These are phyloP conservation scores for Phrynosoma platyrhinos DNA, from an alignment of 2,113 vertebrate species.

Conservation along the genomic window DNA sequence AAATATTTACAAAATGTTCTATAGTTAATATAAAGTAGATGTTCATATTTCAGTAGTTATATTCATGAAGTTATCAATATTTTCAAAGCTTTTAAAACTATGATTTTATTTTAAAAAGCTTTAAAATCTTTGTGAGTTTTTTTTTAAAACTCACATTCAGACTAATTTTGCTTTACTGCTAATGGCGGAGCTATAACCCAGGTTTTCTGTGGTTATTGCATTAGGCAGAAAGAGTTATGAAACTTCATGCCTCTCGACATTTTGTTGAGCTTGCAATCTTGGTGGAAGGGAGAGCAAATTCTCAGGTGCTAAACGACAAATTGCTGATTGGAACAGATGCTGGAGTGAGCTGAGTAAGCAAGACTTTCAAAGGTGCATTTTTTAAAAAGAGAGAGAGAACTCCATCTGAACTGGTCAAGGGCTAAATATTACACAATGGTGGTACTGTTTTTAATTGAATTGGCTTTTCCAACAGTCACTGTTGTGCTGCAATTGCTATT, in stretches of 20 bases:
- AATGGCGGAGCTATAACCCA: conserved; percentile 62
- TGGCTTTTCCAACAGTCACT: conserved; percentile 16
- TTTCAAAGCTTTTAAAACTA: background rate
- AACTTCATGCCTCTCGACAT: conserved; percentile 71
- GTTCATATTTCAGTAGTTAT: background rate
- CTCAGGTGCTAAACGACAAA: conserved; percentile 78
- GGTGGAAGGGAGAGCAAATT: conserved; percentile 70
- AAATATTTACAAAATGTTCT: conserved; percentile 6
- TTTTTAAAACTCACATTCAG: conserved; percentile 27
- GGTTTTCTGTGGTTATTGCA: conserved; percentile 61
- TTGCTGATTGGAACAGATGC: conserved; percentile 80
- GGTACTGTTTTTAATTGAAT: background rate
- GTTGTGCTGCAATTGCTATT: background rate
- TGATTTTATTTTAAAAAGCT: background rate
- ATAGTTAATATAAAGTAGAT: background rate
- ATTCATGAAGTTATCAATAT: background rate
- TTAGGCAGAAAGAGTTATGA: conserved; percentile 63
- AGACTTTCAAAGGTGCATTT: conserved; percentile 51
- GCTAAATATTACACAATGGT: conserved; percentile 14
- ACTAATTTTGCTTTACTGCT: conserved; percentile 61
- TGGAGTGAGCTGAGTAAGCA: conserved; percentile 77
- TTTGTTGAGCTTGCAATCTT: conserved; percentile 80
- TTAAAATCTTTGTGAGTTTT: background rate
- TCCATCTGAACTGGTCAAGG: conserved; percentile 42
- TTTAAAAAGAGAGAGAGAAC: background rate